phyloP scores from a whole-genome alignment of 2,888 invertebrate species.

The Allacma fusca region DNA sequence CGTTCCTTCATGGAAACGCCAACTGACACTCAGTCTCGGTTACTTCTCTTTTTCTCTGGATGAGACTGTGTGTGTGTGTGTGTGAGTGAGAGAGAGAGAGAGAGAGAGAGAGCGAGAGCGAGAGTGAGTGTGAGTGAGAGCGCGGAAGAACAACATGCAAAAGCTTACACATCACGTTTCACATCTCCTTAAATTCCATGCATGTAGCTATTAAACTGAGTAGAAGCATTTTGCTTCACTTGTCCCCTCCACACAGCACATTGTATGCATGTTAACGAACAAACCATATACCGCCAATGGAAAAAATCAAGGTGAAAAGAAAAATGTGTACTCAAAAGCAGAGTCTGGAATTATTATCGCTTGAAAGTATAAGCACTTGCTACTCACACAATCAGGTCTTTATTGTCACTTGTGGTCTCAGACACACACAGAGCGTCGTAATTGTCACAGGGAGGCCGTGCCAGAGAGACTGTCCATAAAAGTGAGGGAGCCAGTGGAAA shows the following conservation, averaged over 20 bases:
- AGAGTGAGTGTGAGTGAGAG: too few species aligned
- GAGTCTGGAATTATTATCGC: neutral
- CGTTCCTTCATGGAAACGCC: constrained; percentile 15
- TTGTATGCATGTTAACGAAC: neutral
- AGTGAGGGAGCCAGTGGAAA: too few species aligned
- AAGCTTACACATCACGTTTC: neutral
- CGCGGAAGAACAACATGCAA: neutral
- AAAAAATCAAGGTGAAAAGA: constrained; percentile 24
- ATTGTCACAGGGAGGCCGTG: too few species aligned
- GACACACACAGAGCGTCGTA: too few species aligned
- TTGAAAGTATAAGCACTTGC: too few species aligned
- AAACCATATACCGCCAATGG: neutral
- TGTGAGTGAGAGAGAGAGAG: neutral
- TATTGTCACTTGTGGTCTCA: too few species aligned
- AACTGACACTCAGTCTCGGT: constrained; percentile 11
- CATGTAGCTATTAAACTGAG: neutral
- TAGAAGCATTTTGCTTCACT: constrained; percentile 12
- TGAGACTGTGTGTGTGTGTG: neutral
- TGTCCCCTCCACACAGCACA: neutral
- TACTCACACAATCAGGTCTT: too few species aligned
- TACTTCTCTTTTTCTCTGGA: constrained; percentile 16
- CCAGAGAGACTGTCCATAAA: too few species aligned
- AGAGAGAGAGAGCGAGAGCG: too few species aligned
- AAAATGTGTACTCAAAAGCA: neutral
- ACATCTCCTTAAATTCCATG: neutral